phyloP scores from a whole-genome alignment of 2,888 invertebrate species.

The Philopedon plagiatum region DNA sequence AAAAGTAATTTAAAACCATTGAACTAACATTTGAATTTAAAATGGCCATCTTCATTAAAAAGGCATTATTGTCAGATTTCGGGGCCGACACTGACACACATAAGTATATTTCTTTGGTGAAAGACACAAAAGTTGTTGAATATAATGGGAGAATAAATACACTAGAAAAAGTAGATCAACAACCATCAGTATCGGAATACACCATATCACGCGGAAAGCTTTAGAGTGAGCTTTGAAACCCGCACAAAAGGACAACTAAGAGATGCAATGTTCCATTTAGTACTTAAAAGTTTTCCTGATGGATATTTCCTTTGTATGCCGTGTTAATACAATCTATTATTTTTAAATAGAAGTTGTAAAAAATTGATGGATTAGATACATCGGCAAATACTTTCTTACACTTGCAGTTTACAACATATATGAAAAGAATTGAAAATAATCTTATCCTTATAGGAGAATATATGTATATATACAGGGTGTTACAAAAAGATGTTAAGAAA shows the following conservation, averaged over 20 bases:
- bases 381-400: too few relatives aligned
- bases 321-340: neutral
- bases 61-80: neutral
- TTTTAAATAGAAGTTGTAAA: too few relatives aligned
- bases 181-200: slow-evolving; percentile 10
- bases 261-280: neutral
- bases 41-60: neutral
- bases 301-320: neutral
- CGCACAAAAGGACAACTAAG: neutral
- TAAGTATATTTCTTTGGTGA: neutral
- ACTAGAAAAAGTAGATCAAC: slow-evolving; percentile 22
- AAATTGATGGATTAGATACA: too few relatives aligned
- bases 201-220: slow-evolving; percentile 11
- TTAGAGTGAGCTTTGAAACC: slow-evolving; percentile 6
- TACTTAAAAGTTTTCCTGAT: neutral
- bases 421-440: too few relatives aligned
- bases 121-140: neutral
- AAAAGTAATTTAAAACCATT: too few relatives aligned
- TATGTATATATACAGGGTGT: too few relatives aligned
- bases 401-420: too few relatives aligned
- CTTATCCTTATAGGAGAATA: too few relatives aligned
- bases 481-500: too few relatives aligned
- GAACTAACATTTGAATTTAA: neutral
- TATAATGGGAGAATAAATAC: slow-evolving; percentile 22
- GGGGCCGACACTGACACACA: neutral